phyloP scores from a whole-genome alignment of 2,797 vertebrate genomes.

The Bovichtus variegatus region DNA sequence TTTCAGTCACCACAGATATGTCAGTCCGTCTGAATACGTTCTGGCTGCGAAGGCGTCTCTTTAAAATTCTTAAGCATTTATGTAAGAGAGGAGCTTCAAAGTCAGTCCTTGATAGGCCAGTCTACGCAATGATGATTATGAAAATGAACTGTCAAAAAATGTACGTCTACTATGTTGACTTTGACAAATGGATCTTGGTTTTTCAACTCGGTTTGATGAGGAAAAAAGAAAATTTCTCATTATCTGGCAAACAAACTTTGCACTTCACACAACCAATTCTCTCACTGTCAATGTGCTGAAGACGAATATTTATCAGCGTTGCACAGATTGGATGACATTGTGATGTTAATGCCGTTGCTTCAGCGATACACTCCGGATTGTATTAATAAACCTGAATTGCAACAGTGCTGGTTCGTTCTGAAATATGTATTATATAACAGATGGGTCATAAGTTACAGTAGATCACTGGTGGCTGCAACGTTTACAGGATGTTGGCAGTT shows the following conservation, averaged over 20 bases:
- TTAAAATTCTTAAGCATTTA: neutral
- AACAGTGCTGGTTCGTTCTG: neutral
- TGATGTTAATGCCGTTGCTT: neutral
- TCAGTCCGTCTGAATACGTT: slow-evolving; percentile 2
- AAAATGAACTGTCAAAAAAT: neutral
- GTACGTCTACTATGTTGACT: neutral
- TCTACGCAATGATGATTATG: neutral
- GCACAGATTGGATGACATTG: neutral
- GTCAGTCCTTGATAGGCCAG: neutral
- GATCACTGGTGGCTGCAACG: too few relatives aligned
- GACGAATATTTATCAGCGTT: neutral
- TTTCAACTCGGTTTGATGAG: neutral
- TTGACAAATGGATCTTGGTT: neutral
- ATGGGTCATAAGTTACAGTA: too few relatives aligned
- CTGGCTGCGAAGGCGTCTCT: neutral
- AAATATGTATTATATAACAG: neutral
- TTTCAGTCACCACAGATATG: slow-evolving; percentile 18
- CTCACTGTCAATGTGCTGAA: neutral
- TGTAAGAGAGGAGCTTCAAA: neutral
- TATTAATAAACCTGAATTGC: too few relatives aligned
- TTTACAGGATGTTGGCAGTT: too few relatives aligned
- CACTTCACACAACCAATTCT: neutral
- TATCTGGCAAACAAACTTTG: slow-evolving; percentile 6
- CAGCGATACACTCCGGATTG: neutral
- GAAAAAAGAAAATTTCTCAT: neutral